A percentile compares a stretch with the other conserved stretches of the same genome.
Conservation (phyloP, 2,797 vertebrate genomes). For the Dendrocincla fuliginosa region DNA sequence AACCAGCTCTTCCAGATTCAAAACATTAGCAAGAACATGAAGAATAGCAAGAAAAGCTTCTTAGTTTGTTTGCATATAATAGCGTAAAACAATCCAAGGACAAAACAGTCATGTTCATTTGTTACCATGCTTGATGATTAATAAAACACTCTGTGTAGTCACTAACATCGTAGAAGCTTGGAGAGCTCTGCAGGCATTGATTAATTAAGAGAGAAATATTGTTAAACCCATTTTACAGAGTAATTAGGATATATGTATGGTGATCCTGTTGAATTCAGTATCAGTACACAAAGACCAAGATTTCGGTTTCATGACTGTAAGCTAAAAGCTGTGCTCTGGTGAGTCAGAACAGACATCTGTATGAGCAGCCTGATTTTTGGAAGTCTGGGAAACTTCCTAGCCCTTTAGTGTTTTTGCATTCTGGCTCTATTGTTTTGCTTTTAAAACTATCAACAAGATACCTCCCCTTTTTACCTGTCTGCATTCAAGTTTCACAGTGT, state of each 20-base stretch:
- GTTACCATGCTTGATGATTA: not conserved
- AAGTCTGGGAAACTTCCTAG: not conserved
- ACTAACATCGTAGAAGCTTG: not conserved
- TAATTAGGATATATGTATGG: not conserved
- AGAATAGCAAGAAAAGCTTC: constrained; percentile 16
- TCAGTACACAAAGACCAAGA: not conserved
- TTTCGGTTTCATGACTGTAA: not conserved
- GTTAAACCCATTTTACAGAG: constrained; percentile 1
- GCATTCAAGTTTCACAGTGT: not conserved
- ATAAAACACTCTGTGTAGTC: not conserved
- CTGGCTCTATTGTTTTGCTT: not conserved
- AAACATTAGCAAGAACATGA: not conserved
- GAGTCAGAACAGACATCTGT: not conserved
- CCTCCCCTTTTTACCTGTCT: not conserved
- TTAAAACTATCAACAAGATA: not conserved
- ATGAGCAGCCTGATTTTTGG: not conserved
- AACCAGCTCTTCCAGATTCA: not conserved
- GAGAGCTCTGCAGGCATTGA: not conserved
- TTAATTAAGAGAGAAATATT: constrained; percentile 31
- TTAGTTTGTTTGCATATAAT: constrained; percentile 9
- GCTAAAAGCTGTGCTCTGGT: not conserved
- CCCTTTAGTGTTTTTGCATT: not conserved
- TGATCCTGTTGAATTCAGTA: not conserved
- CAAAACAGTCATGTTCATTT: constrained; percentile 7
- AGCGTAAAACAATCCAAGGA: constrained; percentile 13